A percentile compares a stretch with the other conserved stretches of the same genome.
Evolutionary conservation across 2,797 vertebrate species (phyloP).

Genomic region (Arnoldichthys spilopterus): DNA sequence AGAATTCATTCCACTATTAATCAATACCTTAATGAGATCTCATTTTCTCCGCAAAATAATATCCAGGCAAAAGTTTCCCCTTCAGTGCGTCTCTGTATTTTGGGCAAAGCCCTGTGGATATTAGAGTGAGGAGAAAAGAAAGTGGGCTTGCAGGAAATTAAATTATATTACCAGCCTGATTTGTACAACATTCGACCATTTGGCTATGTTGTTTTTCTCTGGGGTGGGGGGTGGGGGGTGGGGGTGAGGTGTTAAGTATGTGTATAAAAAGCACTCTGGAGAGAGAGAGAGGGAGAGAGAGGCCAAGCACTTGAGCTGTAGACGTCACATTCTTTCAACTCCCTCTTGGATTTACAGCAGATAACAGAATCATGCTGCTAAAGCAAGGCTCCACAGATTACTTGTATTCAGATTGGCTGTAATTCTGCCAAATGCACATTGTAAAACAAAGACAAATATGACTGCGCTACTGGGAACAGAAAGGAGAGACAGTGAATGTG

Average conservation of each 20-base stretch:
- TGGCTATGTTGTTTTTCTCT: conserved; percentile 77
- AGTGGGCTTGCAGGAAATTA: conserved; percentile 78
- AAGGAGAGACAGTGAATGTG: background rate
- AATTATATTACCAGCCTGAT: conserved; percentile 82
- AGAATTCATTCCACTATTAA: conserved; percentile 80
- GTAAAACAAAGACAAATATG: conserved; percentile 48
- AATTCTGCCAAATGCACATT: conserved; percentile 62
- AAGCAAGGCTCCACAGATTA: conserved; percentile 56
- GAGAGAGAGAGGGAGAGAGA: conserved; percentile 47
- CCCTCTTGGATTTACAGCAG: conserved; percentile 60
- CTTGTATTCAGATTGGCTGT: conserved; percentile 62
- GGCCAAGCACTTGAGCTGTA: conserved; percentile 49
- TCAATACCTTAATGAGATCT: conserved; percentile 84
- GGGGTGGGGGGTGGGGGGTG: conserved; percentile 49
- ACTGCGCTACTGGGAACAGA: conserved; percentile 32
- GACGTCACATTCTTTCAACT: conserved; percentile 55
- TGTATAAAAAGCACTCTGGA: conserved; percentile 64
- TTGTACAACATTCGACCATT: conserved; percentile 80
- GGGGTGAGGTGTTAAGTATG: conserved; percentile 62
- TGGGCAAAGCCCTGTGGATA: conserved; percentile 65
- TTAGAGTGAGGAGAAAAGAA: conserved; percentile 72
- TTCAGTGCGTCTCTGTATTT: conserved; percentile 62
- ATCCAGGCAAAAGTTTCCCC: conserved; percentile 70
- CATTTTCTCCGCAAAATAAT: conserved; percentile 78
- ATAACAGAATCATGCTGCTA: conserved; percentile 60